These are phyloP conservation scores for Bombus difficillimus DNA, from an alignment of 1,140 invertebrate genomes.

Conservation along the genomic window DNA sequence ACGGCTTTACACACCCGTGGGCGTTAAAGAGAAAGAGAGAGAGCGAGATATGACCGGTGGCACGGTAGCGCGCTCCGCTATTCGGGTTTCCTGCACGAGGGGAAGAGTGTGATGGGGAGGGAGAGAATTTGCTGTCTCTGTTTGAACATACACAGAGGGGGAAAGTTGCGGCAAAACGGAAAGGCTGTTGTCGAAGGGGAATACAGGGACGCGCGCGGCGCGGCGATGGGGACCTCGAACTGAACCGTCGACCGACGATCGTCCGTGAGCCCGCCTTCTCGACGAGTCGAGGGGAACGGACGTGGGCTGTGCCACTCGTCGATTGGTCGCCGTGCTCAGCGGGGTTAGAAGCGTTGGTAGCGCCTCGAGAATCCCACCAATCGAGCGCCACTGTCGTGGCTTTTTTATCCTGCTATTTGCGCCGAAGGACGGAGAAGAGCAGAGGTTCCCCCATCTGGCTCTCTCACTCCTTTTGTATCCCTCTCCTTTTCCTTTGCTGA, in stretches of 20 bases:
- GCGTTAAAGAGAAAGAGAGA: conserved; percentile 44
- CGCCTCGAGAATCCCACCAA: conserved; percentile 70
- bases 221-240: conserved; percentile 41
- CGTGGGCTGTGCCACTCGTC: conserved; percentile 77
- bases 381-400: conserved; percentile 76
- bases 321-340: conserved; percentile 74
- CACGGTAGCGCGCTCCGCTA: conserved; percentile 66
- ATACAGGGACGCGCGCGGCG: conserved; percentile 35
- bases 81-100: conserved; percentile 63
- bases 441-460: conserved; percentile 39
- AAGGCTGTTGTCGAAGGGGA: conserved; percentile 39
- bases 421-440: conserved; percentile 71
- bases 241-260: conserved; percentile 51
- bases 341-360: conserved; percentile 68
- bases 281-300: conserved; percentile 66
- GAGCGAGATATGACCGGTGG: conserved; percentile 44
- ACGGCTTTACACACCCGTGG: conserved; percentile 64
- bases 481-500: conserved; percentile 45
- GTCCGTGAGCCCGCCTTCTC: conserved; percentile 66
- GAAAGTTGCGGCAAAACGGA: conserved; percentile 51
- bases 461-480: conserved; percentile 49
- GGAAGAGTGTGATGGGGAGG: conserved; percentile 14
- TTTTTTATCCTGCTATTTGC: conserved; percentile 78
- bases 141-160: conserved; percentile 37
- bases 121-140: conserved; percentile 46